Conservation (phyloP, 2,113 vertebrate genomes). For the Dryoscopus gambensis region DNA sequence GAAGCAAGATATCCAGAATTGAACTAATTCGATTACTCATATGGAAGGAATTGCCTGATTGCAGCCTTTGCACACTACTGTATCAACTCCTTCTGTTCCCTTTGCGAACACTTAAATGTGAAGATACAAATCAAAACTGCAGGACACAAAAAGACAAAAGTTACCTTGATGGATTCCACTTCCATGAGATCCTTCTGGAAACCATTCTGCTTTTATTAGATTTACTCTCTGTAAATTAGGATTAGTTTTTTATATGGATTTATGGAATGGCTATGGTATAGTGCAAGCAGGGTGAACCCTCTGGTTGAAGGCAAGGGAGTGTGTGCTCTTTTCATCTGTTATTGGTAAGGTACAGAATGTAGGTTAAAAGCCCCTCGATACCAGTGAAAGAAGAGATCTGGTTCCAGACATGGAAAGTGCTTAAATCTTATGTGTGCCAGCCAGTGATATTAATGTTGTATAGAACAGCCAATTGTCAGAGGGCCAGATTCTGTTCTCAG, state of each 20-base stretch:
- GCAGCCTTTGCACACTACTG: conserved; percentile 13
- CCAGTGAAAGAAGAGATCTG: not conserved
- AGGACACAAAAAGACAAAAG: not conserved
- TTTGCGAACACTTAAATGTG: not conserved
- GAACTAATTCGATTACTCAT: conserved; percentile 7
- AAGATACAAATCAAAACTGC: conserved; percentile 38
- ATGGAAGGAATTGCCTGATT: conserved; percentile 47
- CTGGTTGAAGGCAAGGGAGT: not conserved
- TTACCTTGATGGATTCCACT: conserved; percentile 39
- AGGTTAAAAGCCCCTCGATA: conserved; percentile 26
- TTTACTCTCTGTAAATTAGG: conserved; percentile 51
- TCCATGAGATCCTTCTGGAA: conserved; percentile 40
- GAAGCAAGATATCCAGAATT: not conserved
- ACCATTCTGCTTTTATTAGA: conserved; percentile 59
- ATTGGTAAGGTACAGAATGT: conserved; percentile 10
- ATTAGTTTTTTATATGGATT: conserved; percentile 62
- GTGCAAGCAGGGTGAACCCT: conserved; percentile 24
- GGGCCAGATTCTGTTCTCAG: conserved; percentile 39
- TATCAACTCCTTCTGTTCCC: not conserved
- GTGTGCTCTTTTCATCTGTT: conserved; percentile 40
- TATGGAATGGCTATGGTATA: conserved; percentile 42
- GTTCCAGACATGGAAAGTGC: conserved; percentile 46
- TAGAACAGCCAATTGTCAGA: conserved; percentile 25
- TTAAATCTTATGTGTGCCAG: conserved; percentile 35
- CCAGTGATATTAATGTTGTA: conserved; percentile 34